These are phyloP conservation scores for Heliangelus exortis DNA, from an alignment of 2,797 vertebrate genomes.

Conservation along the genomic window DNA sequence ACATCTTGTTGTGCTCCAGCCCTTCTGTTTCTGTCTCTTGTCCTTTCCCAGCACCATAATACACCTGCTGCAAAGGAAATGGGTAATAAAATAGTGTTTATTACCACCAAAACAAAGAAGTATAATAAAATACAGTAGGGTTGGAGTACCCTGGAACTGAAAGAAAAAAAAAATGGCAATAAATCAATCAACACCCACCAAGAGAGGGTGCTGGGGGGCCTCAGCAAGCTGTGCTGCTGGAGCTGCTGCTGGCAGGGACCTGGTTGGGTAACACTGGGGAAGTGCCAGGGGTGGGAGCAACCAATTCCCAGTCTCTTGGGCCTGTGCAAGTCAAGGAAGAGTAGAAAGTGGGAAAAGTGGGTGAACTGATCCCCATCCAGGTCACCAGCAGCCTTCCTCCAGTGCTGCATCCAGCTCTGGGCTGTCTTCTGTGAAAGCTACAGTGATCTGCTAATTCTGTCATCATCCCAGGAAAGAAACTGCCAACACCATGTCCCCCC, in stretches of 20 bases:
- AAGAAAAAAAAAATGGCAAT: neutral
- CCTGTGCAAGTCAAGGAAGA: neutral
- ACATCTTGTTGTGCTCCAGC: neutral
- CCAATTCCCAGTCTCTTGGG: neutral
- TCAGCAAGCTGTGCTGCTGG: neutral
- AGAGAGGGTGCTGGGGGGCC: neutral
- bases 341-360: neutral
- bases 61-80: neutral
- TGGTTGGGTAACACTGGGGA: neutral
- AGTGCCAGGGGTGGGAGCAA: neutral
- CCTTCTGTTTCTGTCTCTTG: neutral
- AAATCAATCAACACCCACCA: neutral
- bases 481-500: neutral
- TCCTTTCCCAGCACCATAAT: neutral
- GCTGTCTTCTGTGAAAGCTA: neutral
- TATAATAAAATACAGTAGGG: neutral
- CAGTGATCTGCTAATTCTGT: neutral
- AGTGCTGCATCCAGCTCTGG: accelerated
- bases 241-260: neutral
- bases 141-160: neutral
- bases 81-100: slow-evolving; percentile 2
- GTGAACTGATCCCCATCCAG: neutral
- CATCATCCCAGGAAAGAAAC: neutral
- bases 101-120: neutral
- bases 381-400: neutral